These are phyloP conservation scores for Pemphredon lugubris DNA, from an alignment of 2,888 invertebrate genomes.

Conservation along the genomic window DNA sequence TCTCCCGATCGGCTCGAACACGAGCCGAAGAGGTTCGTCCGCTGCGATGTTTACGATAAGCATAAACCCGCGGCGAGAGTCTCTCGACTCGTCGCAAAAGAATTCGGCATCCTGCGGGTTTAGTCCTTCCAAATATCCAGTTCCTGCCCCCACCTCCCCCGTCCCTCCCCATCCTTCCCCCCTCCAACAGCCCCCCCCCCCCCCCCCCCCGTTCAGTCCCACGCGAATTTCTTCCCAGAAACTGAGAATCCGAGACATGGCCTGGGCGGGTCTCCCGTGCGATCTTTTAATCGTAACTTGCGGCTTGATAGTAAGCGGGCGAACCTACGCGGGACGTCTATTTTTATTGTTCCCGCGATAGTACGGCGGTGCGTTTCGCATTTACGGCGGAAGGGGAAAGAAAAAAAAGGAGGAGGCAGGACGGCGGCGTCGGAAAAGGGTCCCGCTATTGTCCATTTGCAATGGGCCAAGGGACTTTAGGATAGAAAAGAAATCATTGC, in stretches of 20 bases:
- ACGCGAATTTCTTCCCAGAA: constrained; percentile 41
- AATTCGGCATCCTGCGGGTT: constrained; percentile 7
- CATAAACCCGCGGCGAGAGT: constrained; percentile 43
- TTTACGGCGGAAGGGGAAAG: constrained; percentile 31
- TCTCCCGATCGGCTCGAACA: constrained; percentile 8
- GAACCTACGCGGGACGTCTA: constrained; percentile 70
- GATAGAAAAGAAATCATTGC: too few relatives aligned
- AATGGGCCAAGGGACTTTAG: too few relatives aligned
- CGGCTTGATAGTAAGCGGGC: constrained; percentile 58
- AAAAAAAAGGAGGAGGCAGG: too few relatives aligned
- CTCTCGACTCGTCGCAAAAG: constrained; percentile 14
- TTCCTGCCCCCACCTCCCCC: constrained; percentile 21
- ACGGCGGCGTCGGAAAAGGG: too few relatives aligned
- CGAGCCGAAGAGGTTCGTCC: constrained; percentile 42
- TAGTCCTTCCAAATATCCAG: constrained; percentile 17
- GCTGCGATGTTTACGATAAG: constrained; percentile 61
- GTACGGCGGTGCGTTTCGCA: constrained; percentile 55
- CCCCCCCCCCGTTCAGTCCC: constrained; percentile 21
- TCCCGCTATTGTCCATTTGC: too few relatives aligned
- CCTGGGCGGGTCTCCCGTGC: constrained; percentile 72
- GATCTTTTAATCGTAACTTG: constrained; percentile 76
- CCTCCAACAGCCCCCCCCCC: constrained; percentile 23
- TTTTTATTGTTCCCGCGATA: constrained; percentile 75
- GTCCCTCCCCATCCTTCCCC: constrained; percentile 24
- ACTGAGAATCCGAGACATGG: constrained; percentile 71